Conservation (phyloP, 2,888 invertebrate species). For the Tetragonula carbonaria region DNA sequence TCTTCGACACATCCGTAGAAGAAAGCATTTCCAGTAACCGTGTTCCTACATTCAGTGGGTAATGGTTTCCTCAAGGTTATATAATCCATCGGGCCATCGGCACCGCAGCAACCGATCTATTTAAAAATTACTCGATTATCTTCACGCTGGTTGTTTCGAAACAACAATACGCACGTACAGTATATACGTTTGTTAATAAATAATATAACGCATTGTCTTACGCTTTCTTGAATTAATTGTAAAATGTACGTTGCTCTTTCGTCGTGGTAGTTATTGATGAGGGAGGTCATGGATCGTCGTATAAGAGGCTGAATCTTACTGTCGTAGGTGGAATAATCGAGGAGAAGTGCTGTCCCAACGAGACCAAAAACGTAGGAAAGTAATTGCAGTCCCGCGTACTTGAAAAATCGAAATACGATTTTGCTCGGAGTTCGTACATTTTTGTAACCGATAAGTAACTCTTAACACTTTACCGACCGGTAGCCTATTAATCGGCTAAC, state of each 20-base stretch:
- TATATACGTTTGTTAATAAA: neutral
- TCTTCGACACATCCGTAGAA: conserved; percentile 95
- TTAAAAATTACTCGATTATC: conserved; percentile 21
- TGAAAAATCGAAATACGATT: conserved; percentile 75
- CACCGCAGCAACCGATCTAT: conserved; percentile 95
- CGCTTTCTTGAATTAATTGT: conserved; percentile 93
- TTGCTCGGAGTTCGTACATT: neutral
- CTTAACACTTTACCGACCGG: too few species aligned
- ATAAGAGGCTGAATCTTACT: conserved; percentile 92
- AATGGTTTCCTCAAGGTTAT: conserved; percentile 90
- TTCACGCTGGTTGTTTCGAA: neutral
- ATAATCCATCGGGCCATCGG: conserved; percentile 94
- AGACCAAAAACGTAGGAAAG: conserved; percentile 90
- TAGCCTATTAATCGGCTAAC: too few species aligned
- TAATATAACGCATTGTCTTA: conserved; percentile 83
- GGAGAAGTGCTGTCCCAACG: conserved; percentile 90
- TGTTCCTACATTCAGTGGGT: conserved; percentile 93
- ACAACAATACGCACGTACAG: neutral
- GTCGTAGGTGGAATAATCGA: conserved; percentile 92
- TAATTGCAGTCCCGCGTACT: conserved; percentile 91
- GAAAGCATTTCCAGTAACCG: conserved; percentile 94
- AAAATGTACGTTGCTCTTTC: conserved; percentile 88
- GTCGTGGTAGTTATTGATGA: conserved; percentile 92
- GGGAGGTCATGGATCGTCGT: conserved; percentile 88
- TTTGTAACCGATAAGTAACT: neutral